phyloP scores from a whole-genome alignment of 2,797 vertebrate species.

The Pipistrellus pipistrellus region DNA sequence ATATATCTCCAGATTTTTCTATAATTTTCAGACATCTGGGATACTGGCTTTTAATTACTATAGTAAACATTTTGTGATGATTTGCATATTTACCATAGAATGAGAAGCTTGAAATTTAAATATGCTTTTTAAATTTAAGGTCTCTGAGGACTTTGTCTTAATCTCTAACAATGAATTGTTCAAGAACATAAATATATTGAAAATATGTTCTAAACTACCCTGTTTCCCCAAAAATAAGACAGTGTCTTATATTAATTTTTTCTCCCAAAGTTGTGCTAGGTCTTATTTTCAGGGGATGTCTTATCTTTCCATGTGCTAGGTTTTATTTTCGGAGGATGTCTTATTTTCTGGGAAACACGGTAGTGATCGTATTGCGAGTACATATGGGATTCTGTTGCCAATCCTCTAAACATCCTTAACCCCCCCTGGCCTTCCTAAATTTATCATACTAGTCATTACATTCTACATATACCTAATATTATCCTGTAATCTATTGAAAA shows the following conservation, averaged over 20 bases:
- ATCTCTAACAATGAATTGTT: neutral
- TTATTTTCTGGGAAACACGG: too few relatives aligned
- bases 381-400: neutral
- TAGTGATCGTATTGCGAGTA: neutral
- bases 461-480: neutral
- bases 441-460: neutral
- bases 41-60: conserved; percentile 35
- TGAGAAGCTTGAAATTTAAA: neutral
- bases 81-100: neutral
- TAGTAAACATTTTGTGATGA: conserved; percentile 6
- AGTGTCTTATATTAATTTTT: too few relatives aligned
- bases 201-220: neutral
- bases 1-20: neutral
- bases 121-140: neutral
- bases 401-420: accelerated
- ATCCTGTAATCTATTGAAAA: neutral
- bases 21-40: neutral
- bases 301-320: too few relatives aligned
- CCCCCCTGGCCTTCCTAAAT: neutral
- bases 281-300: too few relatives aligned
- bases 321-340: too few relatives aligned
- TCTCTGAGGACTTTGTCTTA: neutral
- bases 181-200: neutral
- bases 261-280: too few relatives aligned
- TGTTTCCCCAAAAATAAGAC: too few relatives aligned